These are phyloP conservation scores for Dryomyza anilis DNA, from an alignment of 2,888 invertebrate genomes.

Conservation along the genomic window DNA sequence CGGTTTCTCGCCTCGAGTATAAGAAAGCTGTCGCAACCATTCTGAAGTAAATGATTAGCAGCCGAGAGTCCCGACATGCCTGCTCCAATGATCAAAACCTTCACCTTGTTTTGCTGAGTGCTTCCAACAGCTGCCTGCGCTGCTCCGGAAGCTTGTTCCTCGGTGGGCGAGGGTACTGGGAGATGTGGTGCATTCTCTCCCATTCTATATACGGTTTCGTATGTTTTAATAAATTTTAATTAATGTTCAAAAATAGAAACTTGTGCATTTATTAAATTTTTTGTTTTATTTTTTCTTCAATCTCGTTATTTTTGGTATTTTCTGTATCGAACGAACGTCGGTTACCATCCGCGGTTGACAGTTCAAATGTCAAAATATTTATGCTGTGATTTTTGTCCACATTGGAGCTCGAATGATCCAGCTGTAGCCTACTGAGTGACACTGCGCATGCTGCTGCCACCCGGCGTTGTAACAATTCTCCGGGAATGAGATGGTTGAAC, in stretches of 20 bases:
- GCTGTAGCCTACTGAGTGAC: neutral
- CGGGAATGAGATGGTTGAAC: too few relatives aligned
- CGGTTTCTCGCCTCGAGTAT: constrained; percentile 81
- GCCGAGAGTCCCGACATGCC: constrained; percentile 83
- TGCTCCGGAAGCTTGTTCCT: constrained; percentile 40
- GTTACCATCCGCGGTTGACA: constrained; percentile 14
- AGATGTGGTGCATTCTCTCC: constrained; percentile 47
- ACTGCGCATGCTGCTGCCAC: neutral
- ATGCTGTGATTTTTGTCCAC: neutral
- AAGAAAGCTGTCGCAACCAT: constrained; percentile 78
- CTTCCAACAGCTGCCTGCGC: constrained; percentile 27
- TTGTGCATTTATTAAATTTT: neutral
- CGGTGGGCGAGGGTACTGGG: constrained; percentile 50
- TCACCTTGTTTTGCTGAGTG: constrained; percentile 62
- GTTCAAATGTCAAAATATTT: constrained; percentile 18
- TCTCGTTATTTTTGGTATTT: too few relatives aligned
- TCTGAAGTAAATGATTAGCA: constrained; percentile 80
- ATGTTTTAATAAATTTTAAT: neutral
- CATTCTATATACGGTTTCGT: constrained; percentile 36
- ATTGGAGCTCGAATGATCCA: neutral
- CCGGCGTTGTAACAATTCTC: neutral
- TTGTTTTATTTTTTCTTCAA: neutral
- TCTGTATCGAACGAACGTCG: constrained; percentile 4
- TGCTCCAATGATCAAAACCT: constrained; percentile 82
- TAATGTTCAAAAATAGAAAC: neutral